A percentile compares a stretch with the other conserved stretches of the same genome.
These are phyloP conservation scores for Cabera pusaria DNA, from an alignment of 2,888 invertebrate genomes.

Conservation along the genomic window DNA sequence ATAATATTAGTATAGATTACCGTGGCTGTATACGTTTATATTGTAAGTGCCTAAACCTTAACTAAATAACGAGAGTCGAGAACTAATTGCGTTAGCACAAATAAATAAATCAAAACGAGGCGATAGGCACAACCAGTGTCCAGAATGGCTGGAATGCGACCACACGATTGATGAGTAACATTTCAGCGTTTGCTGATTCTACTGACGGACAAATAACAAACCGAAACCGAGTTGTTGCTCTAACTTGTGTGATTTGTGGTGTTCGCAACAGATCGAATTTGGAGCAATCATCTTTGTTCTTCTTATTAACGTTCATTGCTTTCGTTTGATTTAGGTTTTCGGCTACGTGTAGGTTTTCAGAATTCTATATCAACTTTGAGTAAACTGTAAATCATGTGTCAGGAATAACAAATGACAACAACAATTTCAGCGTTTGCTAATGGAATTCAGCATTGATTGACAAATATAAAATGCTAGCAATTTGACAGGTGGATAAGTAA, in stretches of 20 bases:
- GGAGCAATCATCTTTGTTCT: conserved; percentile 3
- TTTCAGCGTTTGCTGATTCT: conserved; percentile 32
- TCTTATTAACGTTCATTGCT: not conserved
- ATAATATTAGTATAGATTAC: too few relatives aligned
- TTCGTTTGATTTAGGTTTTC: too few relatives aligned
- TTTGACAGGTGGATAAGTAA: too few relatives aligned
- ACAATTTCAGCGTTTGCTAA: too few relatives aligned
- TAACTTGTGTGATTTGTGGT: conserved; percentile 12
- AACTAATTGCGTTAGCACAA: conserved; percentile 22
- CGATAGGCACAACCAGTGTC: conserved; percentile 25
- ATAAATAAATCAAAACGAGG: conserved; percentile 24
- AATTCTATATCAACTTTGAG: too few relatives aligned
- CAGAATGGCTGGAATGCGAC: conserved; percentile 39
- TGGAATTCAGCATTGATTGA: too few relatives aligned
- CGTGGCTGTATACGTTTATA: too few relatives aligned
- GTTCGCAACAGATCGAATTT: conserved; percentile 9
- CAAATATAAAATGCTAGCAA: too few relatives aligned
- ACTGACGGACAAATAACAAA: conserved; percentile 31
- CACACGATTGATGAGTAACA: conserved; percentile 37
- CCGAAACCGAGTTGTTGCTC: conserved; percentile 6
- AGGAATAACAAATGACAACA: too few relatives aligned
- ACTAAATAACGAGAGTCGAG: conserved; percentile 21
- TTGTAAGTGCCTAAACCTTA: conserved; percentile 14
- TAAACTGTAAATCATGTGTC: too few relatives aligned
- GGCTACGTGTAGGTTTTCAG: too few relatives aligned